Evolutionary conservation across 1,140 invertebrate species (phyloP), one percentile per base, ranked within the genome.

Genomic region (Drosophila mojavensis): DNA sequence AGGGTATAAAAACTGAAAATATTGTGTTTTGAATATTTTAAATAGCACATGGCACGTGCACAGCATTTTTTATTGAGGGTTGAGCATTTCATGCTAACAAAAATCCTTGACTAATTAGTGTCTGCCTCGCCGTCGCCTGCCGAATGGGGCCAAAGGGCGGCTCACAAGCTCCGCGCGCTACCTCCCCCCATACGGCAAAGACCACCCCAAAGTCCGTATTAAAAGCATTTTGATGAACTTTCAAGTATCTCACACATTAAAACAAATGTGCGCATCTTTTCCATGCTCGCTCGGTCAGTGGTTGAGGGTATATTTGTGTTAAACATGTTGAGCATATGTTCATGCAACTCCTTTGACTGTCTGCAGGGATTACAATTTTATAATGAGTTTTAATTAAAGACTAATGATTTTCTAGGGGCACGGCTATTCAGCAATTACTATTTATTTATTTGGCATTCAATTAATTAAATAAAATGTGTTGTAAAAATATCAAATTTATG

Each of bases 41-140:
- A 81, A 78, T 69, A 61, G 36, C 51, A 26, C 63, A 26, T 4
- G 51, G 63, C 60, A 81, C 81, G 82, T 85, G 63, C 67, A 63
- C 28, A 36, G 43, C 67, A 70, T 60, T 66, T 64, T 43, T 24
- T 50, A 65, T 43, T 53, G 41, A 62, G 24, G 54, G 43, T 36
- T 63, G 36, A 45, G 36, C 51, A 63, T 51, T 43, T 43, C 54
- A 78, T 63, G 70, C 60, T 51, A 69, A 39, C 15, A 17, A 45
- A 43, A 81, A 86, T 81, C 70, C 75, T 85, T 78, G 75, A 85
- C 78, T 81, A 85, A 85, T 85, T 86, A 78, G 78, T 78, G 75
- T 51, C 66, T 64, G 56, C 39, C 55, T 41, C 43, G 36, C 33
- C 59, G 33, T 33, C 11, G 36, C 36, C 36, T 39, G 36, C 3